A percentile compares a stretch with the other conserved stretches of the same genome.
phyloP scores from a whole-genome alignment of 2,888 invertebrate genomes.

The Halictus ligatus region DNA sequence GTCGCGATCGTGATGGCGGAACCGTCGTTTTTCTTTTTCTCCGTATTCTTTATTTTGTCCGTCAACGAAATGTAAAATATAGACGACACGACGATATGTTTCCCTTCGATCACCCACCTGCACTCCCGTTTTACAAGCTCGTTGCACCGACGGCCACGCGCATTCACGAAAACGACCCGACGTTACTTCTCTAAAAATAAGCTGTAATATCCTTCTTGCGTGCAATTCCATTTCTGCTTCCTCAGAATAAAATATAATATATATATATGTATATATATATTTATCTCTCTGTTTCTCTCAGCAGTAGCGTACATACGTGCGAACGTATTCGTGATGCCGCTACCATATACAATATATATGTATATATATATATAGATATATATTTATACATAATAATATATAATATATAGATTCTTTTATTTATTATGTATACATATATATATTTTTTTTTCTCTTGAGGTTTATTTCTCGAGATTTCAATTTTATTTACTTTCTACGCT shows the following conservation, averaged over 20 bases:
- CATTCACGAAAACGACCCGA: conserved; percentile 54
- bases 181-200: conserved; percentile 69
- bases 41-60: background rate
- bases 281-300: conserved; percentile 33
- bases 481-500: conserved; percentile 55
- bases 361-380: conserved; percentile 27
- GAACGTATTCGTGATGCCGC: conserved; percentile 58
- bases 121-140: background rate
- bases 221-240: conserved; percentile 70
- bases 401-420: conserved; percentile 24
- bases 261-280: conserved; percentile 36
- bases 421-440: conserved; percentile 24
- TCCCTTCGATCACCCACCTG: conserved; percentile 2
- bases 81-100: conserved; percentile 58
- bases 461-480: conserved; percentile 32
- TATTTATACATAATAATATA: conserved; percentile 20
- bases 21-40: background rate
- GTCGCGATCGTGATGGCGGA: conserved; percentile 58
- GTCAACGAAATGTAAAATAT: conserved; percentile 39
- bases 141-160: conserved; percentile 7
- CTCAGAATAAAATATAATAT: conserved; percentile 67
- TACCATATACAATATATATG: conserved; percentile 37
- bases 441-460: conserved; percentile 25
- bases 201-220: conserved; percentile 63
- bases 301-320: conserved; percentile 57